These are phyloP conservation scores for Cyprichromis sp. DNA, from an alignment of 2,113 vertebrate species.

Conservation along the genomic window DNA sequence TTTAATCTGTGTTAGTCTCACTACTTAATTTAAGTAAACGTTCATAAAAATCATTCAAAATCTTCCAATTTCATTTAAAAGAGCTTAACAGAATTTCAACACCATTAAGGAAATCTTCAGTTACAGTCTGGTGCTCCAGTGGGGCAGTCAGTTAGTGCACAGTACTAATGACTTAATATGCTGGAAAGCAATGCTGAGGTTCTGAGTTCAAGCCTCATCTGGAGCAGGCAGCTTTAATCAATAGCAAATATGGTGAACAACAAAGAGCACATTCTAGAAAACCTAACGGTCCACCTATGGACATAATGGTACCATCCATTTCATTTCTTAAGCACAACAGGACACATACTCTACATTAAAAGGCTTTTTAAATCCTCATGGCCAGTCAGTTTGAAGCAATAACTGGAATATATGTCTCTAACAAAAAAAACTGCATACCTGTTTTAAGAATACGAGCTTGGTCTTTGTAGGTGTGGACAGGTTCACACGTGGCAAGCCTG, in stretches of 20 bases:
- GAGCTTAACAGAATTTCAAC: not conserved
- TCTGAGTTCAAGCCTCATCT: not conserved
- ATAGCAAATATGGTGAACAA: not conserved
- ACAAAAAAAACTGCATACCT: not conserved
- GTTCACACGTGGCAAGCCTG: not conserved
- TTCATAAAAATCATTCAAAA: not conserved
- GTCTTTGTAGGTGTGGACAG: not conserved
- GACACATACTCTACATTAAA: not conserved
- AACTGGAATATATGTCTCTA: not conserved
- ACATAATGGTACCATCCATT: not conserved
- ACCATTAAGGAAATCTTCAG: not conserved
- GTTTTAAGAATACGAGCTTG: not conserved
- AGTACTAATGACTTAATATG: not conserved
- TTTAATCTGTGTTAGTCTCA: not conserved
- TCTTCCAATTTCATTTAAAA: not conserved
- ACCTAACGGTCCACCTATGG: fast-evolving
- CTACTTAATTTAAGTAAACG: not conserved
- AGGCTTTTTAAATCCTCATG: not conserved
- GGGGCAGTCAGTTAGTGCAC: not conserved
- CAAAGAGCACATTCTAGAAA: not conserved
- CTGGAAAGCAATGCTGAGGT: not conserved
- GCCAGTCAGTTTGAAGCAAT: not conserved
- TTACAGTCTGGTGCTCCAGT: not conserved
- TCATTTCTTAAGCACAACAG: not conserved
- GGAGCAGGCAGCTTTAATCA: not conserved